phyloP scores from a whole-genome alignment of 2,797 vertebrate species.

The Bufotes viridis region DNA sequence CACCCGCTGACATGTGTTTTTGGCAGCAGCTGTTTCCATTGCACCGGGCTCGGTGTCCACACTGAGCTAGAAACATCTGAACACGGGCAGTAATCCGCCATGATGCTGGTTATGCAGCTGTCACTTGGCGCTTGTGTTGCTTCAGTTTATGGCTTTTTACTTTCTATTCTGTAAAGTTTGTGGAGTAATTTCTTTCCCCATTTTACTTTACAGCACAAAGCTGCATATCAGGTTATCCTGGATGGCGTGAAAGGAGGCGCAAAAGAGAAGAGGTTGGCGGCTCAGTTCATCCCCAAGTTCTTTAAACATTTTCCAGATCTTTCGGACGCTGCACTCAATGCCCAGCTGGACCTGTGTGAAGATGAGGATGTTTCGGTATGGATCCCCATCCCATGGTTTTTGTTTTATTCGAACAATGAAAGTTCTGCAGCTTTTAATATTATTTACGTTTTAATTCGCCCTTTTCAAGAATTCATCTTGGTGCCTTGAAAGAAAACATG shows the following conservation, averaged over 20 bases:
- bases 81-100: not conserved
- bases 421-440: no score
- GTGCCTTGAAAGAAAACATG: no score
- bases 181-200: not conserved
- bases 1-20: not conserved
- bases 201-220: conserved; percentile 86
- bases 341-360: conserved; percentile 96
- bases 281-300: conserved; percentile 98
- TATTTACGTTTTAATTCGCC: no score
- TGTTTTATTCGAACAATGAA: not conserved
- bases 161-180: not conserved
- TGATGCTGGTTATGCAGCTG: not conserved
- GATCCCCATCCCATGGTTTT: not conserved
- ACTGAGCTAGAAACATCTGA: not conserved
- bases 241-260: conserved; percentile 94
- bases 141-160: not conserved
- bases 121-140: not conserved
- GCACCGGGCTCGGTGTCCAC: not conserved
- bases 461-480: no score
- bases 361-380: conserved; percentile 98
- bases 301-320: conserved; percentile 97
- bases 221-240: conserved; percentile 93
- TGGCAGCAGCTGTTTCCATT: conserved; percentile 12
- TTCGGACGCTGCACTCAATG: conserved; percentile 94
- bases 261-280: conserved; percentile 96